A percentile compares a stretch with the other conserved stretches of the same genome.
Evolutionary conservation across 2,113 vertebrate genomes (phyloP).

Genomic region (Mormoops blainvillei): DNA sequence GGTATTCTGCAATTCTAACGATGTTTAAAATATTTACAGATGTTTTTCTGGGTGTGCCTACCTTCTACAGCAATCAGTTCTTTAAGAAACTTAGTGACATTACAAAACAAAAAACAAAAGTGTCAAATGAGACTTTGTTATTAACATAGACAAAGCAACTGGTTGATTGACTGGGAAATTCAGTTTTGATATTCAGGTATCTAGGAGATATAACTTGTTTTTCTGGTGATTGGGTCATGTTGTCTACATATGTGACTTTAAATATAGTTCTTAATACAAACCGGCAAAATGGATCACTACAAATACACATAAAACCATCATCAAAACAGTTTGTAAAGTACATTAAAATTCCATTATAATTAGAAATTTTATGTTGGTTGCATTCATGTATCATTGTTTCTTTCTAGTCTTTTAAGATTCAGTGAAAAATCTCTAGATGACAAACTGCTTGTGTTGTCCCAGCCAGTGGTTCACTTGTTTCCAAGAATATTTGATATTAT

Average conservation of each 20-base stretch:
- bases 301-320: neutral
- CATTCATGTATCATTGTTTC: neutral
- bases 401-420: neutral
- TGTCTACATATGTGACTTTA: neutral
- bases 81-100: neutral
- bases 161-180: neutral
- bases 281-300: neutral
- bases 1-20: neutral
- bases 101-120: neutral
- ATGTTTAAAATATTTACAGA: neutral
- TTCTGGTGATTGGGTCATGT: neutral
- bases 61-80: neutral
- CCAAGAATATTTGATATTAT: constrained; percentile 36
- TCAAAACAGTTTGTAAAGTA: neutral
- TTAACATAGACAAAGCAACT: neutral
- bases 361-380: neutral
- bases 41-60: neutral
- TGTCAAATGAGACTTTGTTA: neutral
- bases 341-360: neutral
- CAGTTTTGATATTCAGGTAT: neutral
- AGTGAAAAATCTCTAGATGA: neutral
- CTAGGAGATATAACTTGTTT: neutral
- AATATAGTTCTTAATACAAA: neutral
- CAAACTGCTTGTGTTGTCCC: neutral
- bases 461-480: neutral